Percentiles rank a stretch among this genome's conserved stretches.
These are phyloP conservation scores for Lophotriccus pileatus DNA, from an alignment of 2,797 vertebrate genomes.

Conservation along the genomic window DNA sequence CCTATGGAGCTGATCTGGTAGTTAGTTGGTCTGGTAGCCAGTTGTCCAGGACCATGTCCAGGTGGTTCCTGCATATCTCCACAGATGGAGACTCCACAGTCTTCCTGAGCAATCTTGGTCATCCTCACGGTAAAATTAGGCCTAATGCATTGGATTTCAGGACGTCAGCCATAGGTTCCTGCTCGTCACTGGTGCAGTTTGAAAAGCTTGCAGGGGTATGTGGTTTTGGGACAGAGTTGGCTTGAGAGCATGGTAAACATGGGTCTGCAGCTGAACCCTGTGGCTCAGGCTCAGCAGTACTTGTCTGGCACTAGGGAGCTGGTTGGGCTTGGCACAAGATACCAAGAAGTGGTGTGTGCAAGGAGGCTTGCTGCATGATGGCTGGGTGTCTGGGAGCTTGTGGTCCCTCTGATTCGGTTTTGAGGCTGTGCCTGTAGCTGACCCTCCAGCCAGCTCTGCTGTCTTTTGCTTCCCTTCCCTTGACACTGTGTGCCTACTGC, in stretches of 20 bases:
- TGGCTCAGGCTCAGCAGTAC: accelerated
- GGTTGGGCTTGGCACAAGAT: not conserved
- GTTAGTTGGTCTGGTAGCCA: not conserved
- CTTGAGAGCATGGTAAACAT: accelerated
- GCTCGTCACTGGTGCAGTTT: not conserved
- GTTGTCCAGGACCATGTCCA: not conserved
- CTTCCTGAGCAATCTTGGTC: not conserved
- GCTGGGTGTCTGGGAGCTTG: not conserved
- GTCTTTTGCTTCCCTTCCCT: not conserved
- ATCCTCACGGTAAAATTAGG: not conserved
- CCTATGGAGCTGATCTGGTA: not conserved
- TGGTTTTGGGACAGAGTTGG: not conserved
- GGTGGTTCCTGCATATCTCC: not conserved
- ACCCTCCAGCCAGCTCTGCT: not conserved
- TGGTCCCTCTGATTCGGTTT: not conserved
- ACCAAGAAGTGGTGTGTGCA: accelerated
- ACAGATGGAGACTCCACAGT: not conserved
- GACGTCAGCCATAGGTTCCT: accelerated
- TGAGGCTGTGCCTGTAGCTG: not conserved
- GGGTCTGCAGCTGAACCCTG: not conserved
- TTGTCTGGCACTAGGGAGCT: not conserved
- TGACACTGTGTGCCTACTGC: not conserved
- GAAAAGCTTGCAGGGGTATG: not conserved
- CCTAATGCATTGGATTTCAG: accelerated
- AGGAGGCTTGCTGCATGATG: not conserved